A percentile compares a stretch with the other conserved stretches of the same genome.
phyloP scores from a whole-genome alignment of 2,888 invertebrate species.

The Cheilosia soror region DNA sequence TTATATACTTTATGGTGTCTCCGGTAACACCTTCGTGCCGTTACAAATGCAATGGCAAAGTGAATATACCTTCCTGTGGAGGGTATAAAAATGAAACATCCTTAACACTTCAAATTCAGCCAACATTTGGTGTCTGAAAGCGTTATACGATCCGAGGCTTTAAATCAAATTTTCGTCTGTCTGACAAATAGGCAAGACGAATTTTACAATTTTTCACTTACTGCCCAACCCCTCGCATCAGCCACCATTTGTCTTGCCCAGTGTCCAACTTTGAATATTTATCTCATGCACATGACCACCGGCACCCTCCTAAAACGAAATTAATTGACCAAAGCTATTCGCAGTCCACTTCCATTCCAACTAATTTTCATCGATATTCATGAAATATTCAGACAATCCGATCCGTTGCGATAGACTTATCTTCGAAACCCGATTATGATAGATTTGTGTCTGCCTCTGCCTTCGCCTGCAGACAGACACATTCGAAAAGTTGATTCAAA shows the following conservation, averaged over 20 bases:
- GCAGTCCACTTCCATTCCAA: constrained; percentile 10
- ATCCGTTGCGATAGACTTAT: constrained; percentile 21
- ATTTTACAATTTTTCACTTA: neutral
- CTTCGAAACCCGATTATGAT: constrained; percentile 66
- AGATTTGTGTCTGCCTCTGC: constrained; percentile 63
- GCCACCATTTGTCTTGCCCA: neutral
- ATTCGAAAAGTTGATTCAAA: constrained; percentile 64
- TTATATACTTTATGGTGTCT: no score
- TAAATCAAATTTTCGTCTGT: neutral
- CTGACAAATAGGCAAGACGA: constrained; percentile 22
- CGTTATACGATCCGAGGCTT: neutral
- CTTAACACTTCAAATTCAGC: no score
- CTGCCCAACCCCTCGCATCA: neutral
- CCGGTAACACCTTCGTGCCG: no score
- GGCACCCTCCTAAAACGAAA: neutral
- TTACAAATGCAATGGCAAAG: no score
- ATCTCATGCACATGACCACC: constrained; percentile 13
- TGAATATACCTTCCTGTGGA: no score
- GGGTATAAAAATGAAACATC: no score
- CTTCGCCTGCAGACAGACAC: constrained; percentile 29
- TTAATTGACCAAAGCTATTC: constrained; percentile 51
- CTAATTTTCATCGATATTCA: constrained; percentile 62
- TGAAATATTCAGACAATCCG: constrained; percentile 63
- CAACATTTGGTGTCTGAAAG: no score
- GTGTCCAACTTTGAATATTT: constrained; percentile 3